Base-by-base conservation (phyloP, 2,113 vertebrate species). In the Podocnemis expansa region DNA sequence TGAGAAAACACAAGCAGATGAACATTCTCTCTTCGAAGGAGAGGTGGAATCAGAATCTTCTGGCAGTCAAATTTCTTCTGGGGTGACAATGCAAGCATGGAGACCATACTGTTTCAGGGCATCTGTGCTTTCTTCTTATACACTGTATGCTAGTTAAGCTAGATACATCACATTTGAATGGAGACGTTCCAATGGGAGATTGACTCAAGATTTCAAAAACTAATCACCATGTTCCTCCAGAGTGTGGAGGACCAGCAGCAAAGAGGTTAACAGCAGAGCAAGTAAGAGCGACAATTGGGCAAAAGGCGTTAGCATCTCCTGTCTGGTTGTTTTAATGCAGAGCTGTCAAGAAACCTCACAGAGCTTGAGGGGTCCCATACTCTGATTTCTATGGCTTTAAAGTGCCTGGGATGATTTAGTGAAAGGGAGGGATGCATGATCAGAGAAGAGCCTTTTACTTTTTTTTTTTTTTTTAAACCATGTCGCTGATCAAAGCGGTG, bases 381-480 rank as follows among this genome's bases (percentile, higher is more conserved):
- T 43, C 49, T 96, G 85, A 79, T 88, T 96, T 94, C 92, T 95
- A 75, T 80, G 78, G 90, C 92, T 96, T 96, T 95, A 95, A 96
- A 97, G 92, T 96, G 96, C 90, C 82, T 2, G 0, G 78, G 51
- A 96, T 97, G 97, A 98, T 98, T 97, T 97, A 98, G 93, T 95
- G 82, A 87, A 96, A 91, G 91, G 92, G 90, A 96, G 94, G 89
- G 96, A 96, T 97, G 93, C 91, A 89, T 96, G 93, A 96, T 97
- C 97, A 95, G 94, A 97, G 96, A 96, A 94, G 90, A 93, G 84
- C 90, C 89, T 97, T 95, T 95, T 95, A 58, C 89, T 86, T 25
- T 85, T 85, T 19, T 52, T 13, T 70, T 47, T 90, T 41, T 60
- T 75, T 38, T 80, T 89, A 83, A 75, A 97, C 81, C 90, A 93